phyloP scores from a whole-genome alignment of 2,888 invertebrate species.

The Torymus aiolomorphi region DNA sequence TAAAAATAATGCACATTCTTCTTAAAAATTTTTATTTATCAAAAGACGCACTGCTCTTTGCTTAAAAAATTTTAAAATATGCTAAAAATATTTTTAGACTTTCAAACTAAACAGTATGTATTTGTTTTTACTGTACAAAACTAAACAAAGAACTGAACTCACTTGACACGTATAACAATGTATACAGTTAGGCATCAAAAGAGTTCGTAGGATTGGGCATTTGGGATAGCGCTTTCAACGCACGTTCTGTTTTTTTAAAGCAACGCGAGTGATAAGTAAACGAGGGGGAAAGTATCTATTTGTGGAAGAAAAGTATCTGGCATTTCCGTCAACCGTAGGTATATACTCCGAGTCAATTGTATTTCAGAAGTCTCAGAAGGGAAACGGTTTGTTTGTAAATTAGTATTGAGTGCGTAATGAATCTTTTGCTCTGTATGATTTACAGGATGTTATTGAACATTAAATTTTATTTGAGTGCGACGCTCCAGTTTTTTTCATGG shows the following conservation, averaged over 20 bases:
- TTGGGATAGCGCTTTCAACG: constrained; percentile 19
- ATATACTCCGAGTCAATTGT: background rate
- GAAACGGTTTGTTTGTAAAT: constrained; percentile 32
- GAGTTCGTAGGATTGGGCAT: background rate
- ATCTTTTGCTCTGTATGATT: constrained; percentile 20
- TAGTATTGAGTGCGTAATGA: constrained; percentile 31
- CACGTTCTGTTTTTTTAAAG: background rate
- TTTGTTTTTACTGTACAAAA: too few species aligned
- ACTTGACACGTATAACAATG: background rate
- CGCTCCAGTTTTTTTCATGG: too few species aligned
- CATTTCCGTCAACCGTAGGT: background rate
- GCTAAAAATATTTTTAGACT: too few species aligned
- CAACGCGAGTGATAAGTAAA: background rate
- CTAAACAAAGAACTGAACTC: background rate
- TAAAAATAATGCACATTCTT: too few species aligned
- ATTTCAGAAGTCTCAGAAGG: background rate
- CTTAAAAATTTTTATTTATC: too few species aligned
- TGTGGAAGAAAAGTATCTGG: constrained; percentile 7
- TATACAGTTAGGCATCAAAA: too few species aligned
- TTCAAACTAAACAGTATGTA: too few species aligned
- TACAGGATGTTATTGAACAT: background rate
- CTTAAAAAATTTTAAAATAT: too few species aligned
- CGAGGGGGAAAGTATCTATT: background rate
- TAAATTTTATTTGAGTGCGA: too few species aligned
- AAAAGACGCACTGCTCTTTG: too few species aligned